Percentiles rank a stretch among this genome's conserved stretches.
phyloP scores from a whole-genome alignment of 2,888 invertebrate genomes.

The Pterobdella sp. region DNA sequence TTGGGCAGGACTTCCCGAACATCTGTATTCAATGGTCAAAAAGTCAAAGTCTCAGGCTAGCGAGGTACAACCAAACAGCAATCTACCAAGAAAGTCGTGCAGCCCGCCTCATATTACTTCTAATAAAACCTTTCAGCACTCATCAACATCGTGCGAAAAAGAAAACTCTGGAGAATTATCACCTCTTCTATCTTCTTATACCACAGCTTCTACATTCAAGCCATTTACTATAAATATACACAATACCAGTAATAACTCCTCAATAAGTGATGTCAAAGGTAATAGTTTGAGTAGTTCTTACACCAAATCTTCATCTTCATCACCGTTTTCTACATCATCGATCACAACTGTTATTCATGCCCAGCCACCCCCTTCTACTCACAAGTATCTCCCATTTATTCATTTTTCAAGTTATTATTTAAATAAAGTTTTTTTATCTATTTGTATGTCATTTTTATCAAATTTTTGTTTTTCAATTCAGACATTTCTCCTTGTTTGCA shows the following conservation, averaged over 20 bases:
- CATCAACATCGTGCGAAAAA: background rate
- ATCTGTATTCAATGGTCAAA: slow-evolving; percentile 24
- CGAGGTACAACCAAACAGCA: background rate
- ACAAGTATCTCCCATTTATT: too few species aligned
- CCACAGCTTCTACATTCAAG: background rate
- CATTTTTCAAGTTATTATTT: too few species aligned
- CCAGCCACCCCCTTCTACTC: background rate
- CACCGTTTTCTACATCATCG: slow-evolving; percentile 4
- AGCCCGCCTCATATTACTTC: background rate
- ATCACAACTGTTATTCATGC: slow-evolving; percentile 9
- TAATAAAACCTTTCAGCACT: background rate
- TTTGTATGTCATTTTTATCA: too few species aligned
- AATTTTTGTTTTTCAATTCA: too few species aligned
- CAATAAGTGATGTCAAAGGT: background rate
- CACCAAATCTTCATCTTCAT: slow-evolving; percentile 10
- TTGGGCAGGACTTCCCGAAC: slow-evolving; percentile 26
- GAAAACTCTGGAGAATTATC: background rate
- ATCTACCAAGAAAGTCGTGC: background rate
- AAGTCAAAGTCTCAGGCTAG: background rate
- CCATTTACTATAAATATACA: background rate
- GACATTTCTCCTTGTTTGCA: too few species aligned
- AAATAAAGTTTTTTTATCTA: background rate
- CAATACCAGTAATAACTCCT: background rate
- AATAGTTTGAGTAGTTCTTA: background rate
- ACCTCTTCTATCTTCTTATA: background rate